A percentile compares a stretch with the other conserved stretches of the same genome.
These are phyloP conservation scores for Halichoeres trimaculatus DNA, from an alignment of 2,113 vertebrate species.

Conservation along the genomic window DNA sequence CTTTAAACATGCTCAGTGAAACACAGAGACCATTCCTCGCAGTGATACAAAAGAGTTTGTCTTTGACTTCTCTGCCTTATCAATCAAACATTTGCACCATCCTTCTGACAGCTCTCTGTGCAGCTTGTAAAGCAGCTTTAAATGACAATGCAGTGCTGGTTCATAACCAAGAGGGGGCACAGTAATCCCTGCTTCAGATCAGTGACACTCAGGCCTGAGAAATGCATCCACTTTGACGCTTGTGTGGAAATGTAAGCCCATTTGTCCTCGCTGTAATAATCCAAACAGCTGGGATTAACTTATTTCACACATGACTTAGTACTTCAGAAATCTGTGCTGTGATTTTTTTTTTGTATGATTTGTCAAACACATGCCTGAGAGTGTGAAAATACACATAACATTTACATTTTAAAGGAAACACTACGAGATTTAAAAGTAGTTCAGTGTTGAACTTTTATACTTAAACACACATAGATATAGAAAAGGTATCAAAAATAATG, in stretches of 20 bases:
- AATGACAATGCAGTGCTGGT: conserved; percentile 42
- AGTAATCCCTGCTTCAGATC: conserved; percentile 62
- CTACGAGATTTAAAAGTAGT: too few species aligned
- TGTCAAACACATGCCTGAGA: not conserved
- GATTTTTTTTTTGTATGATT: not conserved
- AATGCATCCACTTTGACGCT: not conserved
- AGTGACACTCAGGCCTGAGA: not conserved
- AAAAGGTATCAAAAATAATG: too few species aligned
- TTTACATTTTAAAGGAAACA: not conserved
- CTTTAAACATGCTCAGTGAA: conserved; percentile 2
- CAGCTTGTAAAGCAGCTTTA: conserved; percentile 14
- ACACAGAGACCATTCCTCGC: not conserved
- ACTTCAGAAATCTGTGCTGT: not conserved
- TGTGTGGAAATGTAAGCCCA: not conserved
- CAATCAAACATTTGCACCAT: conserved; percentile 23
- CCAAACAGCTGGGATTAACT: not conserved
- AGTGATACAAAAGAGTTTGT: not conserved
- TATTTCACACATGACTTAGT: not conserved
- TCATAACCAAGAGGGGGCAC: conserved; percentile 70
- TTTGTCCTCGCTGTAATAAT: not conserved
- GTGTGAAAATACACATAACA: too few species aligned
- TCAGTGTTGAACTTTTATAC: too few species aligned
- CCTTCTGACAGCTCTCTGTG: conserved; percentile 18
- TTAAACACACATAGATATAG: too few species aligned
- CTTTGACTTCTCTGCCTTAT: not conserved